These are phyloP conservation scores for Anastrepha ludens DNA, from an alignment of 1,140 invertebrate species.

Conservation along the genomic window DNA sequence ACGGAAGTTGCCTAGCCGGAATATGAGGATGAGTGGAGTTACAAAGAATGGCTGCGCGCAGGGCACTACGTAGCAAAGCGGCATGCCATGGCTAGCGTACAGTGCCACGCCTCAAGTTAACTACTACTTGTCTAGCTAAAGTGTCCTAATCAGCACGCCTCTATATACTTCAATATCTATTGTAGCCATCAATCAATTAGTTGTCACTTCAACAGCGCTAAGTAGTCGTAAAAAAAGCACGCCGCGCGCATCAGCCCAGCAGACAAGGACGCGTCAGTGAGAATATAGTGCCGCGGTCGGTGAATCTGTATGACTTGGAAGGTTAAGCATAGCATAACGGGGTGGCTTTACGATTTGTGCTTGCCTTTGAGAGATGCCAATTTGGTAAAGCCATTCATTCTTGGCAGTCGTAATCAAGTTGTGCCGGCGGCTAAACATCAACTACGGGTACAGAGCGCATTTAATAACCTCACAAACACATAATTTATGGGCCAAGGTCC, in stretches of 20 bases:
- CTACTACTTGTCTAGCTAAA: slow-evolving; percentile 2
- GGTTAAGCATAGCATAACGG: not conserved
- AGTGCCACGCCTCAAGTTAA: not conserved
- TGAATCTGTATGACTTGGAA: not conserved
- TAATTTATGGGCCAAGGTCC: too few species aligned
- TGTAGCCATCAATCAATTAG: slow-evolving; percentile 42
- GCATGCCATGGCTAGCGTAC: not conserved
- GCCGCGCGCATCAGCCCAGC: not conserved
- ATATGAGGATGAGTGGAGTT: not conserved
- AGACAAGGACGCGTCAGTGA: not conserved
- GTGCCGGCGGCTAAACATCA: not conserved
- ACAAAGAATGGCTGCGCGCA: not conserved
- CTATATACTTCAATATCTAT: slow-evolving; percentile 31
- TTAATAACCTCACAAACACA: too few species aligned
- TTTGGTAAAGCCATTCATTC: not conserved
- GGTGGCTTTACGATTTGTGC: not conserved
- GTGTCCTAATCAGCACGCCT: slow-evolving; percentile 35
- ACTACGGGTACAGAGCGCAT: too few species aligned
- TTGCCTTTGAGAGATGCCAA: not conserved
- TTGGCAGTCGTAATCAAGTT: not conserved
- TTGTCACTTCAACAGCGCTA: slow-evolving; percentile 19
- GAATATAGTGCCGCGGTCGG: not conserved
- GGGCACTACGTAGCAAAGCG: not conserved
- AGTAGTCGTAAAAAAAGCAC: not conserved
- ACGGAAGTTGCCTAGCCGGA: not conserved